Evolutionary conservation across 1,140 invertebrate genomes (phyloP).

Genomic region (Oreohelix idahoensis): DNA sequence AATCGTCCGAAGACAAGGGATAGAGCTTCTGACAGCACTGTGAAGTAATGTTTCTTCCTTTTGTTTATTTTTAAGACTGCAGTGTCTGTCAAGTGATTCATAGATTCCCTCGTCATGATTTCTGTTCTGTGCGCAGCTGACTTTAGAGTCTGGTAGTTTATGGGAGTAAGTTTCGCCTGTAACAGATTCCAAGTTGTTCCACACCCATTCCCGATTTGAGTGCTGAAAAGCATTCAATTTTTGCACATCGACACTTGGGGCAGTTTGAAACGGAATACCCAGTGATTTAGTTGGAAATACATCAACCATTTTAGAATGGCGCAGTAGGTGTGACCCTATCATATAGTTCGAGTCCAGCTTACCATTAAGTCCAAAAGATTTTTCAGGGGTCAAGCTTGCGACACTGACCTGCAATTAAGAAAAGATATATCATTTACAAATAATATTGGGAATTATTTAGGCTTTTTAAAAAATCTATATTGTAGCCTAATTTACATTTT

Average conservation of each 20-base stretch:
- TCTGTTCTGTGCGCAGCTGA: not conserved
- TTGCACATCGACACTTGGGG: not conserved
- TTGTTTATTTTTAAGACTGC: not conserved
- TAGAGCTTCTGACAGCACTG: not conserved
- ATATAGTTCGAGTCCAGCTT: constrained; percentile 5
- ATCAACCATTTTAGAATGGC: not conserved
- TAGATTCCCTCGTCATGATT: constrained; percentile 3
- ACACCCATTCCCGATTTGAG: too few relatives aligned
- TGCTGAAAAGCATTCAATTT: too few relatives aligned
- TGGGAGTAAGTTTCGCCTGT: too few relatives aligned
- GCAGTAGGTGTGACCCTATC: not conserved
- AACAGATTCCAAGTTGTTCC: too few relatives aligned
- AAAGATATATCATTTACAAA: not conserved
- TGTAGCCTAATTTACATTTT: too few relatives aligned
- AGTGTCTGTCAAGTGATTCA: constrained; percentile 16
- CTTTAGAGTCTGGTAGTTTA: too few relatives aligned
- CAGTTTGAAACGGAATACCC: not conserved
- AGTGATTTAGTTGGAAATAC: not conserved
- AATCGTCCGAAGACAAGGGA: too few relatives aligned
- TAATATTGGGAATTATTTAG: too few relatives aligned
- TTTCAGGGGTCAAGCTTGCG: too few relatives aligned
- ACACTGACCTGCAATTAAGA: not conserved
- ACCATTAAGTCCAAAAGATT: not conserved
- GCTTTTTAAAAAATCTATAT: too few relatives aligned
- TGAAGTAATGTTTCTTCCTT: not conserved